Conservation (phyloP, 2,797 vertebrate genomes). For the Myotis planiceps region DNA sequence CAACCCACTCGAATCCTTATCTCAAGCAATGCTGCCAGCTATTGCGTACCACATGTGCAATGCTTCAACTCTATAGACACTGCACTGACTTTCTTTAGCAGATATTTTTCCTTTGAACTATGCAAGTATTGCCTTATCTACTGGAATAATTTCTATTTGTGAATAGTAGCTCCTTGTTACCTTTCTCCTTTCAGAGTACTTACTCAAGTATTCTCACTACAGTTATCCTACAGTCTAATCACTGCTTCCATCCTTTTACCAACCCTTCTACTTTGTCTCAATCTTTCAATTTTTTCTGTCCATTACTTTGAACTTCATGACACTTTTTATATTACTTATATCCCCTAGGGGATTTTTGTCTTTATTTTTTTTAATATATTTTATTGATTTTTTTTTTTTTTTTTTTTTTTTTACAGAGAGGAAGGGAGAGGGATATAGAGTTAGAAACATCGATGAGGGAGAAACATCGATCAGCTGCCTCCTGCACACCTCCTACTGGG, state of each 20-base stretch:
- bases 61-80: background rate
- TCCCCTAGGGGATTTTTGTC: background rate
- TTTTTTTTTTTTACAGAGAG: too few relatives aligned
- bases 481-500: too few relatives aligned
- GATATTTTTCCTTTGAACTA: background rate
- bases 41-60: accelerated
- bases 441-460: too few relatives aligned
- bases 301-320: background rate
- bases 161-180: background rate
- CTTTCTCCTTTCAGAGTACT: background rate
- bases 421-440: too few relatives aligned
- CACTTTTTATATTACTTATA: background rate
- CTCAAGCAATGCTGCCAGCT: too few relatives aligned
- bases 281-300: background rate
- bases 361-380: background rate
- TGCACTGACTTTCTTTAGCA: background rate
- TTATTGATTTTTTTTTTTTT: too few relatives aligned
- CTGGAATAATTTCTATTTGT: background rate
- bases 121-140: background rate
- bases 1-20: background rate
- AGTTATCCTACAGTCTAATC: background rate
- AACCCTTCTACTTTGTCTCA: background rate
- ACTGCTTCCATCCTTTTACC: background rate
- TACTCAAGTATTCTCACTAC: background rate
- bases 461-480: too few relatives aligned